These are phyloP conservation scores for Heliocidaris tuberculata DNA, from an alignment of 35 echinoderm and acorn worm species.

Conservation along the genomic window DNA sequence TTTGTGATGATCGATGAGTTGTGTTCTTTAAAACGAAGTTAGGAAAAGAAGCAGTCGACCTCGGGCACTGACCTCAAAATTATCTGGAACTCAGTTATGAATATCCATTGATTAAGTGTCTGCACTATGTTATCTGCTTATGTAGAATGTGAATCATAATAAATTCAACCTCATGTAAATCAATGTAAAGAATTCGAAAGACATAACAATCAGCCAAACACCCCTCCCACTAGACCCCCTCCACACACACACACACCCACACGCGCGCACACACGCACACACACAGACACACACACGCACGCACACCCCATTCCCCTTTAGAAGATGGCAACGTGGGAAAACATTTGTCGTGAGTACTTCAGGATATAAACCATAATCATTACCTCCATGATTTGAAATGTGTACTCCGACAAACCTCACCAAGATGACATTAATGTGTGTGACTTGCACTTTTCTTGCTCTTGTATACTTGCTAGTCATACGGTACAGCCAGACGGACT, in stretches of 20 bases:
- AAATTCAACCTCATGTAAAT: too few relatives aligned
- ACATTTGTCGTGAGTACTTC: background rate
- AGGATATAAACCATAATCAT: slow-evolving; percentile 5
- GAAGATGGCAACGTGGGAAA: background rate
- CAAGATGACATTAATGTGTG: slow-evolving; percentile 11
- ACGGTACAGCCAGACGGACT: background rate
- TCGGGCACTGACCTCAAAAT: background rate
- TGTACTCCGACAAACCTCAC: background rate
- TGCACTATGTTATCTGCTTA: too few relatives aligned
- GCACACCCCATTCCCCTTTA: background rate
- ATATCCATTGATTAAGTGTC: background rate
- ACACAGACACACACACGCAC: background rate
- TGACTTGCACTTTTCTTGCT: slow-evolving; percentile 1
- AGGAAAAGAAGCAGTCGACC: background rate
- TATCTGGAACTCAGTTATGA: background rate
- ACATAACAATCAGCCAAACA: background rate
- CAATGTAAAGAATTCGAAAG: background rate
- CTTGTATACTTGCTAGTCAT: background rate
- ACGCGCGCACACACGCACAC: background rate
- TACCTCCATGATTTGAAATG: background rate
- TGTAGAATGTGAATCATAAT: too few relatives aligned
- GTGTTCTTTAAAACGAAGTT: background rate
- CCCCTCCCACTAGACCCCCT: too few relatives aligned
- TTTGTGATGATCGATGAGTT: background rate
- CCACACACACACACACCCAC: background rate